Percentiles rank a stretch among this genome's conserved stretches.
Evolutionary conservation across 2,888 invertebrate species (phyloP).

Genomic region (Hedya salicella): DNA sequence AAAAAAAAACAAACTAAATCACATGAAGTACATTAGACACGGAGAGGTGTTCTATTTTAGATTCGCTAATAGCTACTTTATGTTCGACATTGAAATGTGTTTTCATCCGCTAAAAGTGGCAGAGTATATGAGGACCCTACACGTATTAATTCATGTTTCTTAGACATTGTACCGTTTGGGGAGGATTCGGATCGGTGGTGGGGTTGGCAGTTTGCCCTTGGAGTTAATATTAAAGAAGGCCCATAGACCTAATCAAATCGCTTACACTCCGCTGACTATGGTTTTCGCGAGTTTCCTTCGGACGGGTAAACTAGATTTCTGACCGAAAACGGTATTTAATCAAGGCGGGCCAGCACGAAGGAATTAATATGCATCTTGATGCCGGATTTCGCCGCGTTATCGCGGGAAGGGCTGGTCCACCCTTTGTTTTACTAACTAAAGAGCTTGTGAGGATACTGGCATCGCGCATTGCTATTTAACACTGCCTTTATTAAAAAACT

Average conservation of each 20-base stretch:
- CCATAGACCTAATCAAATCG: slow-evolving; percentile 16
- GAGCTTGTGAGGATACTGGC: slow-evolving; percentile 34
- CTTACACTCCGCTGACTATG: slow-evolving; percentile 20
- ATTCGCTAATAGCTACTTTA: no score
- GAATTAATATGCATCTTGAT: slow-evolving; percentile 37
- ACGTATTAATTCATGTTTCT: slow-evolving; percentile 11
- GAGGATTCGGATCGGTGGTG: not conserved
- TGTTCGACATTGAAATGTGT: no score
- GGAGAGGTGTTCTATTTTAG: no score
- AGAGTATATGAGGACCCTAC: no score
- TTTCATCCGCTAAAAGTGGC: no score
- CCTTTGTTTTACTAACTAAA: slow-evolving; percentile 27
- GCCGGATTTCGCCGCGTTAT: slow-evolving; percentile 29
- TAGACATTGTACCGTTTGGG: not conserved
- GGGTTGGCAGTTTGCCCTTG: slow-evolving; percentile 2
- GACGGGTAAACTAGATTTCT: slow-evolving; percentile 15
- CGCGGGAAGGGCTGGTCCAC: slow-evolving; percentile 20
- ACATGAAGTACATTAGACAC: no score
- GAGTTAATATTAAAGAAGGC: slow-evolving; percentile 27
- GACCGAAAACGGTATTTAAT: slow-evolving; percentile 27
- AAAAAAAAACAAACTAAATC: no score
- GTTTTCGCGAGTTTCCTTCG: slow-evolving; percentile 21
- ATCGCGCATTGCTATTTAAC: slow-evolving; percentile 40
- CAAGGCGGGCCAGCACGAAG: not conserved
- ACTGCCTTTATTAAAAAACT: slow-evolving; percentile 47